Base-by-base conservation (phyloP, 2,888 invertebrate genomes). In the Galeruca laticollis region DNA sequence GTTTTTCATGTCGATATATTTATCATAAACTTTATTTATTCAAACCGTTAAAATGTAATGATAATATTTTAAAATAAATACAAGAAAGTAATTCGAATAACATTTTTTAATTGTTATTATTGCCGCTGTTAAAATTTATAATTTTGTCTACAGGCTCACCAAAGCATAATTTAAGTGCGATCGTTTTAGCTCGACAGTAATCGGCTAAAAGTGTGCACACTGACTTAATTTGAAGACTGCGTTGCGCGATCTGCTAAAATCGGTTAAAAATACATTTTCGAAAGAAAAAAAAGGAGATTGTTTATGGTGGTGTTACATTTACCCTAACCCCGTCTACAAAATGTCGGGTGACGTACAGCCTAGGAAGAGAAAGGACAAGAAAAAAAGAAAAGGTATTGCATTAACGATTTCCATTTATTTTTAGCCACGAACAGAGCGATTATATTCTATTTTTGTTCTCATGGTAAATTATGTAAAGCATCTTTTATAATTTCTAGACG, bases 341-440 rank as follows among this genome's bases (percentile, higher is more conserved):
- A 94, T 95, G 95, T 94, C 94, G 84, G 94, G 94, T 80, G 94
- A 95, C 87, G 92, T 93, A 80, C 94, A 94, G 86, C 93, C 94
- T 83, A 91, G 93, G 82, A 94, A 93, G 87, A 92, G 94, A 80
- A 94, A 93, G 87, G 94, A 94, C 84, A 95, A 94, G 86, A 90
- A 90, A 85, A 91, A 90, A 84, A 93, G 91, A 87, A 94, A 93
- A 90, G 93, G 94, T 94, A 89, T 87, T 82, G 6, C n/a, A 18
- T 33, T 35, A 10, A 57, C 77, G 60, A 60, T 62, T 68, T 69
- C 61, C 52, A 26, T 67, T 73, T 79, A 80, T 80, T 77, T 81
- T 79, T 81, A 77, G 77, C 69, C 52, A 47, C 47, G 15, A 60
- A 68, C 59, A 54, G 56, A 62, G 67, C 65, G 75, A 70, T 71